Conservation (phyloP, 2,888 invertebrate species). For the Bugulina stolonifera region DNA sequence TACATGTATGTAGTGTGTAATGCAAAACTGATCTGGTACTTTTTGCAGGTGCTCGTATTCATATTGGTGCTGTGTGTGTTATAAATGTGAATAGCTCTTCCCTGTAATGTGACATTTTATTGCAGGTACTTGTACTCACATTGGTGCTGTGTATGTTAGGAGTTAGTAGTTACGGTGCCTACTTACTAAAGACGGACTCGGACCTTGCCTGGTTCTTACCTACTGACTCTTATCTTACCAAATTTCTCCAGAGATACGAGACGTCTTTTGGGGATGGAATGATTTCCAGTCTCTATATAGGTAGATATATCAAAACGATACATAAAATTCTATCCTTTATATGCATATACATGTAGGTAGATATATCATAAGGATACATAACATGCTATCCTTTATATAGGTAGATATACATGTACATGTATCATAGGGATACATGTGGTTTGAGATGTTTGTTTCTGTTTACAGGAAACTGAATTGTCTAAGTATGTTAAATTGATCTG, state of each 20-base stretch:
- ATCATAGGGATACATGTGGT: background rate
- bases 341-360: constrained; percentile 58
- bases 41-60: constrained; percentile 59
- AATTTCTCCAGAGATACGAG: constrained; percentile 60
- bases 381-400: background rate
- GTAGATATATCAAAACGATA: constrained; percentile 52
- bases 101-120: no score
- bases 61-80: constrained; percentile 60
- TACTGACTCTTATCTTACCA: constrained; percentile 62
- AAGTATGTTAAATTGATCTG: no score
- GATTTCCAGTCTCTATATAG: constrained; percentile 64
- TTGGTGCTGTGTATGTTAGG: constrained; percentile 61
- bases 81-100: no score
- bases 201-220: constrained; percentile 76
- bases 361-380: constrained; percentile 30
- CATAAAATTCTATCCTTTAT: background rate
- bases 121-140: constrained; percentile 59
- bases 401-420: constrained; percentile 58
- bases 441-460: background rate
- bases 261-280: constrained; percentile 62
- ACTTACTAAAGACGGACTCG: constrained; percentile 69
- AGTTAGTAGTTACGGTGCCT: constrained; percentile 62
- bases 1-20: no score
- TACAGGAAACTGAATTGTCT: background rate
- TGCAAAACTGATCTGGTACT: no score